Conservation (phyloP, 2,797 vertebrate genomes). For the Semotilus atromaculatus region DNA sequence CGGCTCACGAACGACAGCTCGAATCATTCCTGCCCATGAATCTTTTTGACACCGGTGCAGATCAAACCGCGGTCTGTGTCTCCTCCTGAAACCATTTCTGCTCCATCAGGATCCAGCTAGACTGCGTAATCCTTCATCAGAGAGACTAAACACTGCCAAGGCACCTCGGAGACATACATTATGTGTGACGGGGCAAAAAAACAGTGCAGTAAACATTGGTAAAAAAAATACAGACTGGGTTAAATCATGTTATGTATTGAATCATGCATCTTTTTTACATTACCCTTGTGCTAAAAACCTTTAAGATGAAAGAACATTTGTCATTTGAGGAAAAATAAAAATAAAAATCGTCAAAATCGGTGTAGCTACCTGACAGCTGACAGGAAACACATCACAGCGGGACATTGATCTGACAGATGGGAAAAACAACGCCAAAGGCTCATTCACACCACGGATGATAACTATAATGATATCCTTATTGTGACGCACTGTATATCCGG, state of each 20-base stretch:
- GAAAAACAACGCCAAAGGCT: background rate
- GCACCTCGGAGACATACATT: slow-evolving; percentile 15
- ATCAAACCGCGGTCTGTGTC: slow-evolving; percentile 45
- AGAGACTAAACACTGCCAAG: slow-evolving; percentile 43
- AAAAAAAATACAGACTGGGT: background rate
- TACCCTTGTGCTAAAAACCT: background rate
- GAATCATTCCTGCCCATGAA: slow-evolving; percentile 49
- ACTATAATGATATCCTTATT: background rate
- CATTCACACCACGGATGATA: background rate
- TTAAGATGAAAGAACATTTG: slow-evolving; percentile 3
- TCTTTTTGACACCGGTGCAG: slow-evolving; percentile 55
- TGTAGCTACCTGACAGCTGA: background rate
- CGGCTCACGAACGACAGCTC: slow-evolving; percentile 44
- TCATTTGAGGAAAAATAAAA: background rate
- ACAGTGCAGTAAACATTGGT: background rate
- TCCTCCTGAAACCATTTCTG: slow-evolving; percentile 37
- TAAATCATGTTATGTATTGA: background rate
- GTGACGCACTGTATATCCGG: background rate
- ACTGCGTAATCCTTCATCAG: slow-evolving; percentile 33
- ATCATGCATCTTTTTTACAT: background rate
- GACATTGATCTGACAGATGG: background rate
- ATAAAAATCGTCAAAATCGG: background rate
- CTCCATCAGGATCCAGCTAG: slow-evolving; percentile 36
- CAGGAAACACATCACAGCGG: background rate
- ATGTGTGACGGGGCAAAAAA: slow-evolving; percentile 10